Base-by-base conservation (phyloP, 2,888 invertebrate species). In the Xylocampa areola region DNA sequence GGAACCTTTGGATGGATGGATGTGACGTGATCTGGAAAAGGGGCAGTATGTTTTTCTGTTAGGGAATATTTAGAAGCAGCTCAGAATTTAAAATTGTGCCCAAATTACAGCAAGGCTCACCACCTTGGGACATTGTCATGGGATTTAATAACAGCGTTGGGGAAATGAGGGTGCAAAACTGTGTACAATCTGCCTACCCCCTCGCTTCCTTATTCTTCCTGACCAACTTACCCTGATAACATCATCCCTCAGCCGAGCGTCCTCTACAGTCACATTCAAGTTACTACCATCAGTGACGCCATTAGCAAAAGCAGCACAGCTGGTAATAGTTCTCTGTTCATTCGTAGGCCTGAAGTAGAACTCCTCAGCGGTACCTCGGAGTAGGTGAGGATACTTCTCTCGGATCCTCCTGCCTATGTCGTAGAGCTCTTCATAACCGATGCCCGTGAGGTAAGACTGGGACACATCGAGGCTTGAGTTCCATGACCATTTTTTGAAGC, bases 401-500 rank as follows among this genome's bases (percentile, higher is more conserved):
- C 79, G 73, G 14, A 92, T 68, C 29, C 92, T 82, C 43, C 73
- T 80, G 10, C 78, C 97, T 5, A 97, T 92, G 59, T 95, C 92
- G 68, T 92, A 95, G 37, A 97, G 79, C 77, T 97, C 97, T 55
- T 96, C 95, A 76, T 95, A 95, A 0, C 95, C 95, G 1, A 72
- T 72, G 0, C 91, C 90, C 0, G 96, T 96, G 65, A 97, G 89
- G 52, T 87, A 90, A n/a, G 95, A 91, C 10, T 94, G 94, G 13
- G 94, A 90, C 1, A 90, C 87, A 11, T 94, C 91, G 11, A 97
- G 88, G 33, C 95, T 95, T 0, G 91, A 84, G 73, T 96, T 95
- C 95, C 96, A 96, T 10, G 89, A 88, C 96, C 96, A 97, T 61
- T 92, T 91, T 75, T 93, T 94, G 33, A 97, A 88, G 58, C 95